Evolutionary conservation across 2,113 vertebrate species (phyloP).

Genomic region (Pongo abelii): DNA sequence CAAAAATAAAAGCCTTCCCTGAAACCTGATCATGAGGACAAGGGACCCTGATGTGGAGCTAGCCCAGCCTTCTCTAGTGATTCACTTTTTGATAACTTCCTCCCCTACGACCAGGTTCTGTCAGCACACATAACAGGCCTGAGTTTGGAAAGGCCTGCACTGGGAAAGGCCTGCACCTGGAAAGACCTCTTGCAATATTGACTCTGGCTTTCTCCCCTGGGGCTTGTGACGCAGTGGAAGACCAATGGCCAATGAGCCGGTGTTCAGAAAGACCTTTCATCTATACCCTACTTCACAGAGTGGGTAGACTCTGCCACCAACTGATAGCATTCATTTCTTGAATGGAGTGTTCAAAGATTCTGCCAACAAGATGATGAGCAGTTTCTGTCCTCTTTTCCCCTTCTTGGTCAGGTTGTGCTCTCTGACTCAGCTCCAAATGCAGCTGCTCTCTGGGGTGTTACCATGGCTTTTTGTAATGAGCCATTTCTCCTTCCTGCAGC

Average conservation of each 20-base stretch:
- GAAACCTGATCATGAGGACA: background rate
- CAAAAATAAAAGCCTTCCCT: background rate
- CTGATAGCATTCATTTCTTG: background rate
- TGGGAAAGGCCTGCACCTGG: background rate
- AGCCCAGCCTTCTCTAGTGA: background rate
- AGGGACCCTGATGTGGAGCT: background rate
- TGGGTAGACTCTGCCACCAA: background rate
- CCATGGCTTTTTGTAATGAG: background rate
- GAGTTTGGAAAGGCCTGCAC: background rate
- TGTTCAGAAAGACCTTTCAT: background rate
- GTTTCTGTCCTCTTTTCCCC: background rate
- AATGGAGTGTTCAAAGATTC: background rate
- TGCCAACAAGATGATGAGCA: background rate
- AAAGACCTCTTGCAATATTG: background rate
- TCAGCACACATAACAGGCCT: background rate
- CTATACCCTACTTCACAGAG: background rate
- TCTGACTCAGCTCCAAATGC: slow-evolving; percentile 61
- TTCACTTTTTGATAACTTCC: slow-evolving; percentile 38
- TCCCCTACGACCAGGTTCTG: background rate
- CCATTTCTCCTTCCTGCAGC: slow-evolving; percentile 26
- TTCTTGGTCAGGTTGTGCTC: background rate
- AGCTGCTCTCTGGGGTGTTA: background rate
- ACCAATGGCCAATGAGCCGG: background rate
- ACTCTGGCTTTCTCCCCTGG: background rate
- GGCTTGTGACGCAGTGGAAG: background rate